Conservation (phyloP, 2,113 vertebrate genomes). For the Rhinolophus ferrumequinum region DNA sequence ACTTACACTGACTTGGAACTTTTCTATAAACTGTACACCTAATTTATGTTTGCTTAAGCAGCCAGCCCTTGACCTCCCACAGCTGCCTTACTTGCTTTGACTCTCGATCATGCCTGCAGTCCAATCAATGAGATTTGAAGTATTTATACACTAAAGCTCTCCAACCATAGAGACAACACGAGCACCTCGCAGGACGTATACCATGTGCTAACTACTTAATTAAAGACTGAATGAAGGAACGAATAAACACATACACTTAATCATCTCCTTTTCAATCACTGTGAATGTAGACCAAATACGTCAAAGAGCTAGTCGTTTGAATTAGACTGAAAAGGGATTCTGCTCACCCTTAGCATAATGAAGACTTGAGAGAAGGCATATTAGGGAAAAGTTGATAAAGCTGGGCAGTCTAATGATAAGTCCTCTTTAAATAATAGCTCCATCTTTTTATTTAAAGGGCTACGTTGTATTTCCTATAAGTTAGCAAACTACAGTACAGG, state of each 20-base stretch:
- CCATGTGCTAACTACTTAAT: not conserved
- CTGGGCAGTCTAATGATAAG: not conserved
- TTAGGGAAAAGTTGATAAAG: not conserved
- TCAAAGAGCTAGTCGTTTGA: not conserved
- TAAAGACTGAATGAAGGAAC: not conserved
- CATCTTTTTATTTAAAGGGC: not conserved
- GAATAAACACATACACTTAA: not conserved
- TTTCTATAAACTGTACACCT: not conserved
- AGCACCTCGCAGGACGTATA: not conserved
- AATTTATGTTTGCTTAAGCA: not conserved
- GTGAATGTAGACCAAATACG: not conserved
- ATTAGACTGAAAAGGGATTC: slow-evolving; percentile 1
- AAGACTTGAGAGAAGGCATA: not conserved
- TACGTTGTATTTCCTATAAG: not conserved
- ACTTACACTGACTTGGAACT: not conserved
- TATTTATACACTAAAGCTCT: not conserved
- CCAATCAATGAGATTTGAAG: not conserved
- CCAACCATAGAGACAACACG: not conserved
- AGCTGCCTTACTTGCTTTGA: not conserved
- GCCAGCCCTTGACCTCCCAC: not conserved
- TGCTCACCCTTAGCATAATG: not conserved
- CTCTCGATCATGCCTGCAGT: not conserved
- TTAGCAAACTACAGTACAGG: not conserved
- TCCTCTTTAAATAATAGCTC: not conserved
- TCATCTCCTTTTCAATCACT: not conserved